phyloP scores from a whole-genome alignment of 64 coral and sea anemone genomes.

The Actinia equina region DNA sequence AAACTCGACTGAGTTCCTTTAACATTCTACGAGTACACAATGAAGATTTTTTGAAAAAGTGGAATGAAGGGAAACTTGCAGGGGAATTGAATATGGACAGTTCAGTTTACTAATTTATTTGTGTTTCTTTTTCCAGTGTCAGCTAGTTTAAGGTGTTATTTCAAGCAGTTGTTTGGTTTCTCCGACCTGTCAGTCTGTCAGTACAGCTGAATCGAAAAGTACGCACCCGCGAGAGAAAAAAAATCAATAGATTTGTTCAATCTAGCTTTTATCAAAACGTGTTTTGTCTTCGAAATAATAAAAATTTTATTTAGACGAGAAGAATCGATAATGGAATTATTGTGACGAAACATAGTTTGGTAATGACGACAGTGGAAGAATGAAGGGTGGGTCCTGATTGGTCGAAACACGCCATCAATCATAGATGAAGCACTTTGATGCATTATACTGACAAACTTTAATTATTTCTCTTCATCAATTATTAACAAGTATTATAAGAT shows the following conservation, averaged over 20 bases:
- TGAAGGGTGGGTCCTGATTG: background rate
- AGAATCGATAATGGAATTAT: background rate
- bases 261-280: background rate
- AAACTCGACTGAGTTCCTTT: no score
- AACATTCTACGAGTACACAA: no score
- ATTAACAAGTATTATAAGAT: conserved; percentile 14
- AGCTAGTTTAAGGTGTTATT: no score
- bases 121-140: no score
- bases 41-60: no score
- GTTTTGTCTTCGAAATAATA: background rate
- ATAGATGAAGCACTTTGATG: conserved; percentile 19
- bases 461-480: conserved; percentile 17
- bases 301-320: conserved; percentile 18
- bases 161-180: no score
- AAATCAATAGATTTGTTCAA: background rate
- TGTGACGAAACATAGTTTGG: background rate
- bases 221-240: background rate
- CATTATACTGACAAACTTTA: conserved; percentile 14
- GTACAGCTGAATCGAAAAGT: background rate
- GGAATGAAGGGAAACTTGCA: no score
- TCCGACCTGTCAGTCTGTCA: no score
- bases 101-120: no score
- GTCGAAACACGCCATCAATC: background rate
- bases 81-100: no score
- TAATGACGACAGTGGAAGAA: background rate